Conservation (phyloP, 1,140 invertebrate species). For the Anastrepha ludens region DNA sequence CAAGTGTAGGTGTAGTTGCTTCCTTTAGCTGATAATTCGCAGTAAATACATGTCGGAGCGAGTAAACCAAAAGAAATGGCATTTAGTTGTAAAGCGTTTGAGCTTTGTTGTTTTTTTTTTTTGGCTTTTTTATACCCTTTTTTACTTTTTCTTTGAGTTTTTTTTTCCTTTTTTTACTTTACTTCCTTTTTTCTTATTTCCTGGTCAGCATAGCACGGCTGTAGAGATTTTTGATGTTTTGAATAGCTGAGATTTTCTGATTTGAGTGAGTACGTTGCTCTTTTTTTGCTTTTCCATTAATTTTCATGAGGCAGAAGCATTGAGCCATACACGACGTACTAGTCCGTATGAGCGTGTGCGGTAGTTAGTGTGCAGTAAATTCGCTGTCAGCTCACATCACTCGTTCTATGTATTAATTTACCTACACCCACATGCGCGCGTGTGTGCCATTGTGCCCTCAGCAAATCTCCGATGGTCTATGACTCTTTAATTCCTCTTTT, state of each 20-base stretch:
- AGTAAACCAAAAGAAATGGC: neutral
- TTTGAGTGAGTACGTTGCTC: neutral
- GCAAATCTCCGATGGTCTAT: neutral
- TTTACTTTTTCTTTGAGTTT: neutral
- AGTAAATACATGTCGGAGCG: neutral
- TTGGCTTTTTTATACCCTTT: neutral
- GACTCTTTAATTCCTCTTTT: neutral
- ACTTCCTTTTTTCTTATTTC: neutral
- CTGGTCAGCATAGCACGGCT: neutral
- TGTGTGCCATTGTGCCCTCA: neutral
- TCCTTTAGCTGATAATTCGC: constrained; percentile 35
- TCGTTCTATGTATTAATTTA: too few relatives aligned
- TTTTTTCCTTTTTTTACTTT: neutral
- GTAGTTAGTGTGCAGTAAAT: neutral
- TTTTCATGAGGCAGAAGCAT: neutral
- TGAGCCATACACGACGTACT: neutral
- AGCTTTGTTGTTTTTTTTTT: neutral
- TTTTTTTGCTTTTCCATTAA: neutral
- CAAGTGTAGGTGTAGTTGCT: neutral
- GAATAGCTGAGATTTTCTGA: constrained; percentile 31
- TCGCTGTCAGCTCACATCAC: neutral
- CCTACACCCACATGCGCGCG: too few relatives aligned
- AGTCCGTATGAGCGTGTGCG: too few relatives aligned
- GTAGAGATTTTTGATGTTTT: neutral
- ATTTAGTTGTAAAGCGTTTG: neutral